Evolutionary conservation across 2,888 invertebrate species (phyloP).

Genomic region (Clitarchus hookeri): DNA sequence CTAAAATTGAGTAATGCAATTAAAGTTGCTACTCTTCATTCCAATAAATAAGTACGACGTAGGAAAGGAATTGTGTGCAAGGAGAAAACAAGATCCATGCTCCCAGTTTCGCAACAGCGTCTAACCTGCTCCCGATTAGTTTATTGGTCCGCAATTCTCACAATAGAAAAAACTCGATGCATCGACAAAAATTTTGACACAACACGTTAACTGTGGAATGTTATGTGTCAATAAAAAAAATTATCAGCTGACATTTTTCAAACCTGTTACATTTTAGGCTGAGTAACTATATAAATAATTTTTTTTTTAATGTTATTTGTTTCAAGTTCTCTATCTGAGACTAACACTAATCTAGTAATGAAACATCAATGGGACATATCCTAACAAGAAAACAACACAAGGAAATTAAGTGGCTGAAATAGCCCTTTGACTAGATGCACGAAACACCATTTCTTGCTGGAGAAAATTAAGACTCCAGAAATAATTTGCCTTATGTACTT

Average conservation of each 20-base stretch:
- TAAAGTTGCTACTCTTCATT: neutral
- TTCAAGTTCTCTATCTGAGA: conserved; percentile 26
- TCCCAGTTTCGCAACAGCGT: conserved; percentile 40
- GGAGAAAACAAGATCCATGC: conserved; percentile 30
- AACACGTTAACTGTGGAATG: conserved; percentile 42
- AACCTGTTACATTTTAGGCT: conserved; percentile 33
- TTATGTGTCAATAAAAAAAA: conserved; percentile 28
- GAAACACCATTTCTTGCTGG: conserved; percentile 22
- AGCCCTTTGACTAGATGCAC: conserved; percentile 40
- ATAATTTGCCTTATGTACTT: conserved; percentile 21
- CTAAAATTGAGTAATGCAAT: conserved; percentile 18
- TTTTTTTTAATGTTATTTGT: neutral
- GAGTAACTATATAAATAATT: conserved; percentile 32
- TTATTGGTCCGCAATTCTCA: conserved; percentile 43
- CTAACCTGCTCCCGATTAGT: conserved; percentile 31
- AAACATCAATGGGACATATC: conserved; percentile 36
- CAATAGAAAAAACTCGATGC: conserved; percentile 40
- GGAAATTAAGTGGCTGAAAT: conserved; percentile 30
- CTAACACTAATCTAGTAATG: conserved; percentile 32
- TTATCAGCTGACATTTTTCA: neutral
- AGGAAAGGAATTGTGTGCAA: conserved; percentile 34
- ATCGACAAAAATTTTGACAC: conserved; percentile 36
- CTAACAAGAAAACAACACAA: conserved; percentile 31
- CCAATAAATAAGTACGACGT: neutral
- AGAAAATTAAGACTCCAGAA: conserved; percentile 7